Base-by-base conservation (phyloP, 2,888 invertebrate genomes). In the Drosophila algonquin region DNA sequence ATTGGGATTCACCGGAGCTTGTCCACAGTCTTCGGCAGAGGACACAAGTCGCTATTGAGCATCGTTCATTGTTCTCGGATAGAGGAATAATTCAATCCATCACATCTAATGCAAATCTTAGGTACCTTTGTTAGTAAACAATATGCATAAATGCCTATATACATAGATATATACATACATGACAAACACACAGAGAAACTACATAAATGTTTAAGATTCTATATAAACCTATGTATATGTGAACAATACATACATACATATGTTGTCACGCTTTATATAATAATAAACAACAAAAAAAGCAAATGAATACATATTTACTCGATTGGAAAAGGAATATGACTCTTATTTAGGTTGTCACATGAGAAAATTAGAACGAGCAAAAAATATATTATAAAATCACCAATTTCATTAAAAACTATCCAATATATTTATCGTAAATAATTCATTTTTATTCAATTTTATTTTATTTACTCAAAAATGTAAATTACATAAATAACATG, bases 61-160 rank as follows among this genome's bases (percentile, higher is more conserved):
- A 40, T 40, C 40, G 40, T 5, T 35, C 35, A 35, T 35, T 4
- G n/a, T 14, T 40, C 14, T 40, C 40, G 14, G 40, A 14, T 14
- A 10, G 40, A 2, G 40, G 40, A 40, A 64, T 53, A 54, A 44
- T 53, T 44, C 24, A 58, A 60, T 16, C 18, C 45, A 30, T 57
- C 64, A 64, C 64, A 73, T 73, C 60, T 59, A 77, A 64, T 73
- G 84, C 79, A 87, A 87, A 82, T 87, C 79, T 76, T 82, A 79
- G 82, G 82, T 82, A 82, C 82, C 82, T 82, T 82, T 81, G 64
- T 73, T 74, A 74, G 55, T 50, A 61, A 83, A 77, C 71, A 72
- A 80, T 67, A 82, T 71, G 75, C 61, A 77, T 65, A 68, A 58
- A 77, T 61, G 64, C 59, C 55, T 57, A 56, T 27, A 80, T 52